These are phyloP conservation scores for Oegoconia quadripuncta DNA, from an alignment of 2,888 invertebrate genomes.

Conservation along the genomic window DNA sequence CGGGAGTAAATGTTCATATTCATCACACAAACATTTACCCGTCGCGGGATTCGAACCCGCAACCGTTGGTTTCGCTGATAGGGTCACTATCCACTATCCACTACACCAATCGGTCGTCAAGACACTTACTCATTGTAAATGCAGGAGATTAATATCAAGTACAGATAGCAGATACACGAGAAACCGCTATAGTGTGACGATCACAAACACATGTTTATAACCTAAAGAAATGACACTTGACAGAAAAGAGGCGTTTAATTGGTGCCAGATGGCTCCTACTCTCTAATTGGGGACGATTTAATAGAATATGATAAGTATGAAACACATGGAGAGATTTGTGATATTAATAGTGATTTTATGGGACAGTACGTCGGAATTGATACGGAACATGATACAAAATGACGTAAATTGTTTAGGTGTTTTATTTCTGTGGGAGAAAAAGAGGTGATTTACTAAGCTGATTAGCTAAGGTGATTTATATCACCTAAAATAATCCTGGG, in stretches of 20 bases:
- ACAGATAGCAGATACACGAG: no score
- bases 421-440: not conserved
- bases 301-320: slow-evolving; percentile 20
- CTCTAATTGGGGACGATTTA: slow-evolving; percentile 24
- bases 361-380: slow-evolving; percentile 8
- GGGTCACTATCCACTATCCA: no score
- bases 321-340: slow-evolving; percentile 23
- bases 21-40: no score
- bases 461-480: no score
- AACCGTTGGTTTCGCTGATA: no score
- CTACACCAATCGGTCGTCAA: no score
- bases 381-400: slow-evolving; percentile 3
- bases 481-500: no score
- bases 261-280: slow-evolving; percentile 24
- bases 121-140: no score
- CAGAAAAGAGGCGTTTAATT: slow-evolving; percentile 23
- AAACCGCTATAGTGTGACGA: slow-evolving; percentile 9
- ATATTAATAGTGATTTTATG: slow-evolving; percentile 9
- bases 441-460: not conserved
- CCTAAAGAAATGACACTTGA: slow-evolving; percentile 2
- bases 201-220: slow-evolving; percentile 21
- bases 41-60: no score
- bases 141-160: no score
- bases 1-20: no score
- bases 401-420: not conserved